These are phyloP conservation scores for Hemicrepidius hirtus DNA, from an alignment of 2,888 invertebrate genomes.

Conservation along the genomic window DNA sequence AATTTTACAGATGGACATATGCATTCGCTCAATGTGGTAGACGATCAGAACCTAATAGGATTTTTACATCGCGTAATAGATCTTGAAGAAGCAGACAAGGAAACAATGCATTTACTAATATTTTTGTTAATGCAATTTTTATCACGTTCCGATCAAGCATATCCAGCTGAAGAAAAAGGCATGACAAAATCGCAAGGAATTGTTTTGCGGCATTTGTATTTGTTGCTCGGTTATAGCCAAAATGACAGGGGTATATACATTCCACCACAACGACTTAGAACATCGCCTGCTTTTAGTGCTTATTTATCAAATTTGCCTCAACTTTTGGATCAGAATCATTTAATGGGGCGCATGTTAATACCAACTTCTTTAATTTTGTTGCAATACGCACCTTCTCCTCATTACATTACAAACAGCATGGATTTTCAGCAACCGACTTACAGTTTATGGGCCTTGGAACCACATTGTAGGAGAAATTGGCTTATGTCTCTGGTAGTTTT, in stretches of 20 bases:
- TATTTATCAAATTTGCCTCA: constrained; percentile 95
- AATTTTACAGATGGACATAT: constrained; percentile 83
- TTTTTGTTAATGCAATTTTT: constrained; percentile 98
- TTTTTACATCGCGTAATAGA: constrained; percentile 93
- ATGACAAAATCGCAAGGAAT: constrained; percentile 87
- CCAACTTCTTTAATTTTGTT: constrained; percentile 88
- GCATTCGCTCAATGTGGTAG: constrained; percentile 87
- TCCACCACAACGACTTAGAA: constrained; percentile 89
- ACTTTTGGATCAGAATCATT: constrained; percentile 95
- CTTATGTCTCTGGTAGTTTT: constrained; percentile 93
- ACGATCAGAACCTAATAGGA: constrained; percentile 85
- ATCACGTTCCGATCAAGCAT: constrained; percentile 87
- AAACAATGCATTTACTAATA: constrained; percentile 95
- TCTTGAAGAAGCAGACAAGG: constrained; percentile 94
- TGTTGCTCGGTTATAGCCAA: constrained; percentile 94
- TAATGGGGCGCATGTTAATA: constrained; percentile 92
- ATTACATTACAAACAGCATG: constrained; percentile 72
- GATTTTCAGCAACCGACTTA: constrained; percentile 83
- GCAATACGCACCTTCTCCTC: constrained; percentile 89
- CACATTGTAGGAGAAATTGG: constrained; percentile 93
- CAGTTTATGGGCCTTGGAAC: constrained; percentile 91
- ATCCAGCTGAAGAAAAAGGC: constrained; percentile 90
- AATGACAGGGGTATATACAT: constrained; percentile 93
- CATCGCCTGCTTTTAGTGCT: constrained; percentile 96
- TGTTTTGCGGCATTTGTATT: constrained; percentile 92